Conservation (phyloP, 2,113 vertebrate species). For the Enhydra lutris region DNA sequence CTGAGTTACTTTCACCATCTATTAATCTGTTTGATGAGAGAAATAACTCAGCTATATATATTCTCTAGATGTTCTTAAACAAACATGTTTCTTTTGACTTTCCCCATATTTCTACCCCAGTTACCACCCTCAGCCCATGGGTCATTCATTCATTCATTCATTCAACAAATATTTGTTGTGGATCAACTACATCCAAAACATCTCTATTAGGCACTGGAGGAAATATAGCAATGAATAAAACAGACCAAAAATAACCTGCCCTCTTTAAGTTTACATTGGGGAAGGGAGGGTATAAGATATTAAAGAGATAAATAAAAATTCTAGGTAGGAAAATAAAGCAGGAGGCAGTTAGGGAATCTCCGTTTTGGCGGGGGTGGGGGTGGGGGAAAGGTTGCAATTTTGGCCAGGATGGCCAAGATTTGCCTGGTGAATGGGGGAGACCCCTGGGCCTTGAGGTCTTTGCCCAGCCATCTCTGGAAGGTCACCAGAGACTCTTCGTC, state of each 20-base stretch:
- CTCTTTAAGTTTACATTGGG: neutral
- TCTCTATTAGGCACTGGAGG: neutral
- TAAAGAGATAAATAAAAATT: neutral
- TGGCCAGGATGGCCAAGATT: neutral
- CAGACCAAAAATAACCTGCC: neutral
- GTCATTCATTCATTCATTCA: neutral
- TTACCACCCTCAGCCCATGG: neutral
- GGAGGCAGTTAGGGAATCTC: neutral
- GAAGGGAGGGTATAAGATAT: neutral
- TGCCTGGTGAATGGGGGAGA: neutral
- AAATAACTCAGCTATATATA: neutral
- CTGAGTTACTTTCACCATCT: neutral
- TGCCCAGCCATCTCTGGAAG: neutral
- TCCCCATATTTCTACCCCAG: neutral
- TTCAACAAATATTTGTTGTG: neutral
- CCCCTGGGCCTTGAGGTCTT: neutral
- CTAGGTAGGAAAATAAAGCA: neutral
- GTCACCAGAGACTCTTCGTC: neutral
- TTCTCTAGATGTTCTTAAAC: neutral
- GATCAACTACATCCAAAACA: neutral
- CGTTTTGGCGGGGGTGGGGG: too few species aligned
- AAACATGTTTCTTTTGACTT: neutral
- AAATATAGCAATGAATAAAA: neutral
- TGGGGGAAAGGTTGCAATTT: neutral
- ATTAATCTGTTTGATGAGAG: neutral